Base-by-base conservation (phyloP, 2,113 vertebrate genomes). In the Peromyscus californicus region DNA sequence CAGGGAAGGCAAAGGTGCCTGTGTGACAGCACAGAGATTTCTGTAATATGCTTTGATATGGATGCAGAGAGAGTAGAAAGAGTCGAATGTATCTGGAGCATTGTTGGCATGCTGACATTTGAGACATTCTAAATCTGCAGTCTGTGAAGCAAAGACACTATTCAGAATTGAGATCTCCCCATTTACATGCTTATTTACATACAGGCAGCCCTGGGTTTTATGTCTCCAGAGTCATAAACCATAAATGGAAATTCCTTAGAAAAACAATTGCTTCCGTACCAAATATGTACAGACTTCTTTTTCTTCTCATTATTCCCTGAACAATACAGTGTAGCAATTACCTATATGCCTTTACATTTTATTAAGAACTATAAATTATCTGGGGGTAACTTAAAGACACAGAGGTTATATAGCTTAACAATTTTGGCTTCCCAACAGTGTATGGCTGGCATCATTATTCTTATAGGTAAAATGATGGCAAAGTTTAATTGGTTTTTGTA, bases 401-500 rank as follows among this genome's bases (percentile, higher is more conserved):
- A 72, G 33, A 87, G 19, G 17, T 87, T 51, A 78, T 91, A 95
- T 90, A 80, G 31, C 39, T 70, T 90, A 51, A 87, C 10, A 96
- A 31, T 54, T 83, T 92, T 54, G 70, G 36, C 1, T 45, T 95
- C 17, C 22, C 15, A 79, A 45, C 13, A 48, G 24, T 92, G 16
- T 87, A 59, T 31, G 10, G 76, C 93, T 89, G 54, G 16, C 6
- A 90, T 90, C 80, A 51, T 94, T 91, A 67, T 94, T 94, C 45
- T 39, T 89, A 78, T 48, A 69, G n/a, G 7, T 54, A 92, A 91
- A 86, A 85, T 82, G 17, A 72, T 89, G 31, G 54, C 36, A 87
- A 65, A 48, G 8, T 65, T 63, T 79, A 91, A 65, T 67, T 79
- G 61, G 36, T n/a, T 79, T 91, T 70, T 80, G 1, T 93, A 93